phyloP scores from a whole-genome alignment of 2,888 invertebrate genomes.

The Drosophila nr. fundita region DNA sequence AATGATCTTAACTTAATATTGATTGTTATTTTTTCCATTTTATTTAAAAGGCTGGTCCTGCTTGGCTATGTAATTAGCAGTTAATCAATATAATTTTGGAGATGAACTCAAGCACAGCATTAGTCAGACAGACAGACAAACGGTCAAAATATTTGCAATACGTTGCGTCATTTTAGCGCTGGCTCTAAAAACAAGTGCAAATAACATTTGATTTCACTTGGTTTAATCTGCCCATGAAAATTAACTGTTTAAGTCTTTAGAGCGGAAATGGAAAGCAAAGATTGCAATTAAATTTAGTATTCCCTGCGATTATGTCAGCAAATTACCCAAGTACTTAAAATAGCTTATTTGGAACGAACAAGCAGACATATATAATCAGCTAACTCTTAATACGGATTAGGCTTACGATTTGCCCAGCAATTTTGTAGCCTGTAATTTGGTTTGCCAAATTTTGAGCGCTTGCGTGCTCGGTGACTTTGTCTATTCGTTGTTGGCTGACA shows the following conservation, averaged over 20 bases:
- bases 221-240: neutral
- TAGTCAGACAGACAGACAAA: neutral
- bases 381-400: slow-evolving; percentile 2
- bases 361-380: slow-evolving; percentile 4
- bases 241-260: slow-evolving; percentile 12
- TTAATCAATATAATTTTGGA: neutral
- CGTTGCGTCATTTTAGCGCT: neutral
- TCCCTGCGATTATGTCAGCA: slow-evolving; percentile 11
- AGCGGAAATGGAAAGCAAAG: slow-evolving; percentile 19
- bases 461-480: slow-evolving; percentile 28
- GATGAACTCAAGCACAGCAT: neutral
- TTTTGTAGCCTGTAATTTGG: slow-evolving; percentile 31
- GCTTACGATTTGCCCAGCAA: slow-evolving; percentile 4
- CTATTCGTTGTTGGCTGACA: slow-evolving; percentile 46
- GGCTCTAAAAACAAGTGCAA: neutral
- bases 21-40: neutral
- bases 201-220: neutral
- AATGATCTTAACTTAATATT: neutral
- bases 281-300: slow-evolving; percentile 46
- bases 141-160: neutral
- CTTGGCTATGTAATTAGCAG: neutral
- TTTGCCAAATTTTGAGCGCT: slow-evolving; percentile 28
- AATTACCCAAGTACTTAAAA: slow-evolving; percentile 19
- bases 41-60: neutral
- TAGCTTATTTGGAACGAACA: slow-evolving; percentile 9